phyloP scores from a whole-genome alignment of 2,888 invertebrate genomes.

The Apodemia zela region DNA sequence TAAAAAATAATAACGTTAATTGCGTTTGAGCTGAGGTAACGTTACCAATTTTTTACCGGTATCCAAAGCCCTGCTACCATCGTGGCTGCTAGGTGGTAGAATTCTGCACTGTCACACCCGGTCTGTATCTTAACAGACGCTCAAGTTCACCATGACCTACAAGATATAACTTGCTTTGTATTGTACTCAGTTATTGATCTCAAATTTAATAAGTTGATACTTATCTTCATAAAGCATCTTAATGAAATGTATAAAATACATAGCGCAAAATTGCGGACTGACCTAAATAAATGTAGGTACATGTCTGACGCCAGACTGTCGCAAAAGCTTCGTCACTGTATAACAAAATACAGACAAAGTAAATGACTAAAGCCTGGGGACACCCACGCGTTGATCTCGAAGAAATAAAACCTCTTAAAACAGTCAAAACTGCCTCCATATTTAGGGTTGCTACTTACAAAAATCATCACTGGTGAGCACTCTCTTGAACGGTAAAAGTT shows the following conservation, averaged over 20 bases:
- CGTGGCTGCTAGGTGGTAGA: too few species aligned
- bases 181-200: neutral
- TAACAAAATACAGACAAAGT: conserved; percentile 60
- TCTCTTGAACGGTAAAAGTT: too few species aligned
- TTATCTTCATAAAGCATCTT: neutral
- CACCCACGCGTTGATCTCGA: conserved; percentile 63
- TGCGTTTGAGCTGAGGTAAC: too few species aligned
- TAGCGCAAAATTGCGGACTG: conserved; percentile 1
- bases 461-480: neutral
- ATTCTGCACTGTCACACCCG: too few species aligned
- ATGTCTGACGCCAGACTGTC: conserved; percentile 45
- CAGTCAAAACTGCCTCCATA: conserved; percentile 36
- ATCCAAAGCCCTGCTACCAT: too few species aligned
- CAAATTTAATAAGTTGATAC: neutral
- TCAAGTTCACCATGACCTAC: too few species aligned
- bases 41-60: too few species aligned
- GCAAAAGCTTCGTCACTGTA: conserved; percentile 47
- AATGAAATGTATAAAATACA: neutral
- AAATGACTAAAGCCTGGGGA: conserved; percentile 66
- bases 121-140: too few species aligned
- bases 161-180: too few species aligned
- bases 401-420: conserved; percentile 60
- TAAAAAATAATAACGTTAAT: too few species aligned
- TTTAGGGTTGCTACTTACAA: conserved; percentile 23
- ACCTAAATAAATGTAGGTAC: conserved; percentile 28